Percentiles rank a stretch among this genome's conserved stretches.
Evolutionary conservation across 1,140 invertebrate species (phyloP).

Genomic region (Pachypeltis micranthus): DNA sequence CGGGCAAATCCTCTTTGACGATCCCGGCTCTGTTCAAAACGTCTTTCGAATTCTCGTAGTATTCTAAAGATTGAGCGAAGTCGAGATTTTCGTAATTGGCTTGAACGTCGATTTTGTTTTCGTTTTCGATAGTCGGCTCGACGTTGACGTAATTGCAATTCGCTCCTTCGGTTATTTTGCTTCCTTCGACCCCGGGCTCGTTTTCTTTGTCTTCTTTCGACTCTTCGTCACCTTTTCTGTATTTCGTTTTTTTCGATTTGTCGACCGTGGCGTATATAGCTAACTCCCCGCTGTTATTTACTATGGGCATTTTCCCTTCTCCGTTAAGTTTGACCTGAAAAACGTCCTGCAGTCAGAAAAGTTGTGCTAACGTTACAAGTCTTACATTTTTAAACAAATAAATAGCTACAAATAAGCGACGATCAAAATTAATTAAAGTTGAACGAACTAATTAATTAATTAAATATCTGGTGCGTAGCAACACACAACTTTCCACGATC

Average conservation of each 20-base stretch:
- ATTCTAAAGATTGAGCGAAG: slow-evolving; percentile 60
- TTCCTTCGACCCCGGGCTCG: background rate
- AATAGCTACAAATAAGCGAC: too few species aligned
- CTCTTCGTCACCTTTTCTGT: slow-evolving; percentile 11
- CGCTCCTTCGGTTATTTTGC: slow-evolving; percentile 21
- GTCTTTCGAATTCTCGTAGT: slow-evolving; percentile 66
- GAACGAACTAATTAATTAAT: too few species aligned
- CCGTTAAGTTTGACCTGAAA: slow-evolving; percentile 27
- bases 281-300: slow-evolving; percentile 36
- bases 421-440: too few species aligned
- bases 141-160: slow-evolving; percentile 26
- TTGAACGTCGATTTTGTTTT: slow-evolving; percentile 27
- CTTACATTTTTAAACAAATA: too few species aligned
- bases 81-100: slow-evolving; percentile 63
- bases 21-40: slow-evolving; percentile 45
- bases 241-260: slow-evolving; percentile 49
- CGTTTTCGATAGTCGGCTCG: slow-evolving; percentile 21
- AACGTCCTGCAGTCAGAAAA: background rate
- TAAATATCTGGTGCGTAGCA: too few species aligned
- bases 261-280: slow-evolving; percentile 61
- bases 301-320: slow-evolving; percentile 28
- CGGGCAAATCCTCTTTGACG: slow-evolving; percentile 12
- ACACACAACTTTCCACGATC: too few species aligned
- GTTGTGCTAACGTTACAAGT: too few species aligned
- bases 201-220: slow-evolving; percentile 16